A percentile compares a stretch with the other conserved stretches of the same genome.
Conservation (phyloP, 64 coral and sea anemone genomes). For the Montipora efflorescens region DNA sequence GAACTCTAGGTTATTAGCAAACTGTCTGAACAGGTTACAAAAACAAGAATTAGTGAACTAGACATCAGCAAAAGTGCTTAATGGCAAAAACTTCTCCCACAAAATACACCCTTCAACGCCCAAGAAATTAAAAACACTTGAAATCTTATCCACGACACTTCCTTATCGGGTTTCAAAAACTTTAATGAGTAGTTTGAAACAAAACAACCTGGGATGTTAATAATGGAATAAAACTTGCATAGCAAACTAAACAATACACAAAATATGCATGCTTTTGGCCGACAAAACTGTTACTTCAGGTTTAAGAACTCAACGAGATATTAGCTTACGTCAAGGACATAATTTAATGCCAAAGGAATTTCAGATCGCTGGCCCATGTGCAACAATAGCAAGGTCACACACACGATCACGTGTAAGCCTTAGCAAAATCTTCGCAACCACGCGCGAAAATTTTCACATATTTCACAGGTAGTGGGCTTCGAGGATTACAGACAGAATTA, state of each 20-base stretch:
- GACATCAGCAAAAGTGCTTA: background rate
- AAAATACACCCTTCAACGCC: too few species aligned
- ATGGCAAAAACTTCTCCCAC: too few species aligned
- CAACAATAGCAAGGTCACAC: background rate
- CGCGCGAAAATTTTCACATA: background rate
- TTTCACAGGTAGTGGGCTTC: too few species aligned
- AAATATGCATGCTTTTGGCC: background rate
- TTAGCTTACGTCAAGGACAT: constrained; percentile 17
- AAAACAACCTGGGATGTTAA: too few species aligned
- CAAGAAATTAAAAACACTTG: too few species aligned
- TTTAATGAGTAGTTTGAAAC: too few species aligned
- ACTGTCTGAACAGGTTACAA: too few species aligned
- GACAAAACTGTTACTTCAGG: background rate
- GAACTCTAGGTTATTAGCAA: too few species aligned
- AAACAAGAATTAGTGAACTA: too few species aligned
- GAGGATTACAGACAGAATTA: background rate
- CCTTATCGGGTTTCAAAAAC: too few species aligned
- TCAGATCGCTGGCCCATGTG: background rate
- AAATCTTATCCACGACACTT: too few species aligned
- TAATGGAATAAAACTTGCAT: too few species aligned
- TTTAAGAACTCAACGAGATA: background rate
- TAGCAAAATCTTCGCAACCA: background rate
- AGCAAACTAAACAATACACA: background rate
- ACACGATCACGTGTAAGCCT: background rate
- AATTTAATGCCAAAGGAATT: constrained; percentile 23